Evolutionary conservation across 1,140 invertebrate species (phyloP).

Genomic region (Agrypnia vestita): DNA sequence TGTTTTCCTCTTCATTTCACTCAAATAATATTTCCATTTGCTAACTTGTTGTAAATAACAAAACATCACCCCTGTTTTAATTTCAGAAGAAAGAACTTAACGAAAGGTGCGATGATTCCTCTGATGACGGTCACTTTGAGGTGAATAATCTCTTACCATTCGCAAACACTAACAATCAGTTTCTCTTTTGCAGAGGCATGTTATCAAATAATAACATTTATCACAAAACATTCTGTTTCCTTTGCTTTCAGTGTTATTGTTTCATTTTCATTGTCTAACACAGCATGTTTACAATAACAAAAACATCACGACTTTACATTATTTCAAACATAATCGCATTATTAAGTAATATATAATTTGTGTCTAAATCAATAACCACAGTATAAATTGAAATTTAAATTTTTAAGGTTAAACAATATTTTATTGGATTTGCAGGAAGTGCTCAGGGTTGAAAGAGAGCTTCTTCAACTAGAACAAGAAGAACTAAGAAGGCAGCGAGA

Average conservation of each 20-base stretch:
- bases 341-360: not conserved
- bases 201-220: not conserved
- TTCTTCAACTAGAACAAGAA: slow-evolving; percentile 83
- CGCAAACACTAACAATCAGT: slow-evolving; percentile 19
- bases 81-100: slow-evolving; percentile 61
- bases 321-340: no score
- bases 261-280: not conserved
- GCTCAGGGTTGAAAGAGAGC: slow-evolving; percentile 82
- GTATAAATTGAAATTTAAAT: not conserved
- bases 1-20: slow-evolving; percentile 26
- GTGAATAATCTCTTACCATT: slow-evolving; percentile 57
- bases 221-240: not conserved
- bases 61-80: slow-evolving; percentile 55
- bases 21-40: slow-evolving; percentile 43
- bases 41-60: slow-evolving; percentile 56
- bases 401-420: slow-evolving; percentile 1
- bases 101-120: slow-evolving; percentile 59
- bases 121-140: slow-evolving; percentile 62
- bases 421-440: slow-evolving; percentile 74
- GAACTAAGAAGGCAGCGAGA: slow-evolving; percentile 83
- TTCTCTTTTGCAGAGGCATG: slow-evolving; percentile 19
- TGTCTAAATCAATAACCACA: not conserved
- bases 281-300: not conserved
- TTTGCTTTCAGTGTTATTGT: not conserved
- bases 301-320: no score